Base-by-base conservation (phyloP, 37 sponge, comb jelly and placozoan species). In the Petrosia ficiformis region DNA sequence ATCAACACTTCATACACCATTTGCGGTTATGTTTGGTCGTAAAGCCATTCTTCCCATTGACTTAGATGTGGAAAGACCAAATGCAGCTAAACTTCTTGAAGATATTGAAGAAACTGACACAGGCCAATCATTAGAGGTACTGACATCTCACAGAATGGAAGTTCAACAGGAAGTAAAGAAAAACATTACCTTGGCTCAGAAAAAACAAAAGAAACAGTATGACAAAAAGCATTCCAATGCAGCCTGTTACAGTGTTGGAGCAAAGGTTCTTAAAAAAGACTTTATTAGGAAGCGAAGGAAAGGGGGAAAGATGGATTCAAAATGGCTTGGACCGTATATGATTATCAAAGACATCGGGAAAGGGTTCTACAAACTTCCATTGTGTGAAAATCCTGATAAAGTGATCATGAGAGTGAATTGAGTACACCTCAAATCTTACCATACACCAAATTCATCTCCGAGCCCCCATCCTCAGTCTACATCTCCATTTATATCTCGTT, bases 1-100 rank as follows among this genome's bases (percentile, higher is more conserved):
- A 41, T 78, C 54, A 34, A 43, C 70, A 26, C 44, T 30, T 42
- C 74, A 75, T 72, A 34, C 79, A 38, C 79, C 79, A 37, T 78
- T 78, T 78, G 52, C 34, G 28, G 44, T 78, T 35, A 78, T 78
- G 79, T 78, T 78, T 73, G 79, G 79, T 3, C 42, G 70, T 22
- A 78, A 78, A n/a, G 79, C 79, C 4, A 29, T 52, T 2, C 32
- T 78, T 29, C 79, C 74, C 4, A 74, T 73, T 28, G 70, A 78
- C 24, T 31, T 78, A 36, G 48, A 74, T 28, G 31, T 26, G 64
- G 75, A 41, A 36, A 19, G 6, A 73, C 54, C 14, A 19, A 65
- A 57, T 35, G 24, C 65, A 48, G 14, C 14, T 8, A 48, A 48
- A 19, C 14, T 48, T 8, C 54, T 19, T 48, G 8, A 48, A 14